Evolutionary conservation across 2,888 invertebrate species (phyloP), one percentile per base, ranked within the genome.

Genomic region (Dugesia japonica): DNA sequence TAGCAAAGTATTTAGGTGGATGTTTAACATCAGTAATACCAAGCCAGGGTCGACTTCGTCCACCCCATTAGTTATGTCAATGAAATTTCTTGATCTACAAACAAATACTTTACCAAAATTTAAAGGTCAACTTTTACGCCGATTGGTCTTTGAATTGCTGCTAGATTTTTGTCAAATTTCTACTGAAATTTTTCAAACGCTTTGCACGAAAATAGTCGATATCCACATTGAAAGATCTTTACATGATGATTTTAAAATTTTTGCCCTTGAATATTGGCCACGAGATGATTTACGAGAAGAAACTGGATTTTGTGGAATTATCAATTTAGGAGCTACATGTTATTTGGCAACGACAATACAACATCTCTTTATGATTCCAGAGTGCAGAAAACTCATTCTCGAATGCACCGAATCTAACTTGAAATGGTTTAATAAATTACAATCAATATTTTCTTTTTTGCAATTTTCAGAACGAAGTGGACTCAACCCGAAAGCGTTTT

Each of bases 281-380:
- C 91, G 92, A 79, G 94, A 94, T 82, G 94, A 94, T 83, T 92
- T 92, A 0, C 88, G 94, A 0, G 91, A 93, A 0, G 92, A 92
- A 82, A 93, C 92, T 84, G 94, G 94, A 15, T 93, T 92, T 85
- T 94, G 93, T 0, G 94, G 94, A 0, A 87, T 94, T 1, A 92
- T 93, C 0, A 94, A 94, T 86, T 87, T 94, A 20, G 94, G 94
- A 28, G 94, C 94, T 28, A 94, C 94, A 0, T 94, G 94, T 84
- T 94, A 94, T 85, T 92, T 94, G 92, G 94, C 94, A 13, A 92
- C 94, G 0, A 94, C 94, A 82, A 91, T 94, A 89, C 94, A 94
- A 84, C 94, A 94, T 85, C 86, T 94, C 79, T 94, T 92, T 84
- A 94, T 94, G 94, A 92, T 94, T 90, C 94, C 94, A 1, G 91